Evolutionary conservation across 2,888 invertebrate genomes (phyloP).

Genomic region (Sinotaia quadrata): DNA sequence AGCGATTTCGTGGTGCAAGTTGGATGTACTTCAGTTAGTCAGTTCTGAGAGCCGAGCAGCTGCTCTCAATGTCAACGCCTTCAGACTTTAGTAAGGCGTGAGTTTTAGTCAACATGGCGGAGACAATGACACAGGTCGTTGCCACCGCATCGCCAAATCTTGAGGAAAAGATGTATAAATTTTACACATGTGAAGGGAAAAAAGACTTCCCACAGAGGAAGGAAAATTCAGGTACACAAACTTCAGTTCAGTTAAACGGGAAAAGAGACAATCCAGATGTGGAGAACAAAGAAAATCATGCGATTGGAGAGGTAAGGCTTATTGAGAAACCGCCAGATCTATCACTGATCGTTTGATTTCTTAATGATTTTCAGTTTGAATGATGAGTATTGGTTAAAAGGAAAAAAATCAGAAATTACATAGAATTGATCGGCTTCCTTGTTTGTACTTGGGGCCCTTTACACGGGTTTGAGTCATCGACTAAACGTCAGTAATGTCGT

Average conservation of each 20-base stretch:
- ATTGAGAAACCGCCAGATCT: too few species aligned
- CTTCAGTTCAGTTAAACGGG: constrained; percentile 31
- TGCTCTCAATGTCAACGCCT: constrained; percentile 31
- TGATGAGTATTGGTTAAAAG: too few species aligned
- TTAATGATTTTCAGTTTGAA: too few species aligned
- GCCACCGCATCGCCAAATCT: constrained; percentile 21
- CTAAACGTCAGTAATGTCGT: too few species aligned
- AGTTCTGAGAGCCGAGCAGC: constrained; percentile 30
- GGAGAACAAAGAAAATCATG: constrained; percentile 39
- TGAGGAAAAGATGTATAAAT: constrained; percentile 32
- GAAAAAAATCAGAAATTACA: too few species aligned
- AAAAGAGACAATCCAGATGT: constrained; percentile 26
- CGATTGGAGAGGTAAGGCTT: constrained; percentile 35
- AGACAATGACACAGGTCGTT: constrained; percentile 34
- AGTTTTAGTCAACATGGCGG: constrained; percentile 33
- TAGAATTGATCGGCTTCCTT: too few species aligned
- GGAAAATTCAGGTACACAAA: constrained; percentile 33
- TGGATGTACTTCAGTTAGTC: constrained; percentile 29
- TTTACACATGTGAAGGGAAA: constrained; percentile 31
- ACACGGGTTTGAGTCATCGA: too few species aligned
- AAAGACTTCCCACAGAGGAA: constrained; percentile 30
- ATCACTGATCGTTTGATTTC: too few species aligned
- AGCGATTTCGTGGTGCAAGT: constrained; percentile 29
- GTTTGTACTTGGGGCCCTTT: too few species aligned
- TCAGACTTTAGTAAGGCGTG: constrained; percentile 20